phyloP scores from a whole-genome alignment of 2,888 invertebrate genomes.

The Ophraella communa region DNA sequence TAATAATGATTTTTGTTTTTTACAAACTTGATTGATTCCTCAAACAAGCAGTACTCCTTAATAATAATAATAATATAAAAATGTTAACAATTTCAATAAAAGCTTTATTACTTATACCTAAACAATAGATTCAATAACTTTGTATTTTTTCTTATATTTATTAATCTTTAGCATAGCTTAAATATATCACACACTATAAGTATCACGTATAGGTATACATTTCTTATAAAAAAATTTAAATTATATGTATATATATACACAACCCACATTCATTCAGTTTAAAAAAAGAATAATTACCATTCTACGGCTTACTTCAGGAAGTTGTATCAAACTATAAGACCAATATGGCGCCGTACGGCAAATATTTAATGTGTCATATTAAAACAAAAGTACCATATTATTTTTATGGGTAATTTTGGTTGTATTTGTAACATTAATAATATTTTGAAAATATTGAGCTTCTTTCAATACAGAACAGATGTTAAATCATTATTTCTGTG shows the following conservation, averaged over 20 bases:
- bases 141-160: not conserved
- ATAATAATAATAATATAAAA: not conserved
- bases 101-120: not conserved
- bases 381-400: no score
- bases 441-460: no score
- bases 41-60: not conserved
- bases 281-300: not conserved
- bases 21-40: not conserved
- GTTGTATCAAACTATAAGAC: no score
- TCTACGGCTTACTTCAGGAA: not conserved
- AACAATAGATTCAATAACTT: not conserved
- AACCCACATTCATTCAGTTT: not conserved
- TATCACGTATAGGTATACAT: conserved; percentile 5
- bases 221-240: not conserved
- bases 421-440: no score
- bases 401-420: no score
- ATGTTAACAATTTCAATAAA: no score
- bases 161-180: conserved; percentile 1
- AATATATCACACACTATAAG: conserved; percentile 12
- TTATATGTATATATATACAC: not conserved
- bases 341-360: no score
- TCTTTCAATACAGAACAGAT: no score
- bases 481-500: no score
- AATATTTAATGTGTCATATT: no score
- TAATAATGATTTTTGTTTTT: no score